A percentile compares a stretch with the other conserved stretches of the same genome.
Conservation (phyloP, 2,797 vertebrate genomes). For the Poeciliopsis presidionis region DNA sequence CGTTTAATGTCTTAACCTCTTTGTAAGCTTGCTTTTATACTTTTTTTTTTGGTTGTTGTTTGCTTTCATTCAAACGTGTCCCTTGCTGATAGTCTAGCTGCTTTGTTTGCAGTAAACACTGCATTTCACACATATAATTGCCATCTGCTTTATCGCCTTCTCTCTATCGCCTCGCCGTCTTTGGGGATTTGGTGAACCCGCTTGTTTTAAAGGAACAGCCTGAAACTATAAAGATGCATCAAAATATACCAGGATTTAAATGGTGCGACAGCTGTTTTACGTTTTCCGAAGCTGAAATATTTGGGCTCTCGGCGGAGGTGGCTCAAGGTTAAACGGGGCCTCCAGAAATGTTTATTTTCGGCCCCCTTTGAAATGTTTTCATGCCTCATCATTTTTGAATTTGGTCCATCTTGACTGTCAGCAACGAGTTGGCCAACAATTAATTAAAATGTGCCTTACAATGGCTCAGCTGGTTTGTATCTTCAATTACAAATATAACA, state of each 20-base stretch:
- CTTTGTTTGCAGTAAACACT: constrained; percentile 36
- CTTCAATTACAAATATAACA: not conserved
- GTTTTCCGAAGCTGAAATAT: not conserved
- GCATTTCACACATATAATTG: constrained; percentile 50
- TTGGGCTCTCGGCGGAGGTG: not conserved
- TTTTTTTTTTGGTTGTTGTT: not conserved
- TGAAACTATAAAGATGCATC: constrained; percentile 5
- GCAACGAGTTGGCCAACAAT: not conserved
- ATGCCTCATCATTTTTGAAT: not conserved
- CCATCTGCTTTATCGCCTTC: constrained; percentile 43
- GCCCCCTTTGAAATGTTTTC: not conserved
- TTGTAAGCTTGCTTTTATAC: constrained; percentile 2
- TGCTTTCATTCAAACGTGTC: constrained; percentile 13
- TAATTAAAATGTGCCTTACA: not conserved
- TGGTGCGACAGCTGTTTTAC: not conserved
- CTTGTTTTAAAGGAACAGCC: constrained; percentile 6
- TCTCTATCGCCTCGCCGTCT: constrained; percentile 22
- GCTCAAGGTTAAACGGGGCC: not conserved
- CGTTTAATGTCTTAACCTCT: constrained; percentile 14
- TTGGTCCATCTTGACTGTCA: not conserved
- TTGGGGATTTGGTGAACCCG: constrained; percentile 18
- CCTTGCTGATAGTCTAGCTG: constrained; percentile 18
- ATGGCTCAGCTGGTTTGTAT: not conserved
- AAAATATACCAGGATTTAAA: constrained; percentile 3
- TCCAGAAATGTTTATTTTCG: not conserved